Base-by-base conservation (phyloP, 2,888 invertebrate species). In the Plagodis dolabraria region DNA sequence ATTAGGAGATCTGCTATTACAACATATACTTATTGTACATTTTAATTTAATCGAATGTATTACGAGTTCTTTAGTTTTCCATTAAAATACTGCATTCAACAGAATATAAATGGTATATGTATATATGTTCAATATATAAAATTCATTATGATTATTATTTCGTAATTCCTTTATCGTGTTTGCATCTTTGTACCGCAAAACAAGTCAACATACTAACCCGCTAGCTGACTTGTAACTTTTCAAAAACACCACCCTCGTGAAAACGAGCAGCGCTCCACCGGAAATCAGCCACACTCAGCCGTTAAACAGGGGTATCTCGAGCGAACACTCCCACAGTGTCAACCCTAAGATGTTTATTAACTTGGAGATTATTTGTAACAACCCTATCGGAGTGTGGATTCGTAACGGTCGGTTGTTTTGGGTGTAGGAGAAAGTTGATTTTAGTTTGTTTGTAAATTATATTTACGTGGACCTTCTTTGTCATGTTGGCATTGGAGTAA, bases 291-390 rank as follows among this genome's bases (percentile, higher is more conserved):
- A 56, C 55, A 56, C 12, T 47, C 52, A 53, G 45, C 47, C 52
- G 56, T 60, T 55, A 60, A 60, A 48, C 48, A 55, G 52, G 55
- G 60, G 55, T 60, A 60, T 60, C 60, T 60, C 52, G 45, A 38
- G 47, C 44, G 42, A 48, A 60, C 60, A 60, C 56, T 53, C 60
- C 44, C 56, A n/a, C 52, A 53, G 60, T 56, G 60, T 60, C 60
- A 60, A 60, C 60, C 56, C 56, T 60, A 60, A 60, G 55, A 60
- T 60, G 60, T 60, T 60, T 56, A 60, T 60, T 60, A 60, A 60
- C 60, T 55, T 47, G 47, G 52, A 60, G 60, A 60, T 60, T 60
- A 60, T 60, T 60, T 60, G 60, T 53, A 49, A 60, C 60, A 56
- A 53, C 56, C 60, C 56, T 56, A 56, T 60, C 48, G 45, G 48